Evolutionary conservation across 37 sponge, comb jelly and placozoan species (phyloP).

Genomic region (Cladorhizidae sp.): DNA sequence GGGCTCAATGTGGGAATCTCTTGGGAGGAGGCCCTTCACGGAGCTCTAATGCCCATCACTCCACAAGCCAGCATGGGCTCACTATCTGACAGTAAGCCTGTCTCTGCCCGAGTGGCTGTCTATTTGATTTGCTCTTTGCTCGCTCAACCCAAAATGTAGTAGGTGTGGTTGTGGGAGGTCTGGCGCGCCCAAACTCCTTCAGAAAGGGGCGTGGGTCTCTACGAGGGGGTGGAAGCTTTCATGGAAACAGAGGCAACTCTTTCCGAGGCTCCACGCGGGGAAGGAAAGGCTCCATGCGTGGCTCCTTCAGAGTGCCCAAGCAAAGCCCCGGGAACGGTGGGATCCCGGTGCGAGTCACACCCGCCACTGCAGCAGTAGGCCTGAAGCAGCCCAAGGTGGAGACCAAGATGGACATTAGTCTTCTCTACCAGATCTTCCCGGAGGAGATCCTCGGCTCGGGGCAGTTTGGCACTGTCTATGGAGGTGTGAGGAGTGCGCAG

Average conservation of each 20-base stretch:
- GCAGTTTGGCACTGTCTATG: constrained; percentile 98
- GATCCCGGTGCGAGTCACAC: background rate
- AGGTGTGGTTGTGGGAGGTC: constrained; percentile 14
- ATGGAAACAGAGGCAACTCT: constrained; percentile 42
- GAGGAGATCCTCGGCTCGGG: constrained; percentile 97
- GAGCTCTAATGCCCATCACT: constrained; percentile 89
- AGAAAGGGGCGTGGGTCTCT: constrained; percentile 36
- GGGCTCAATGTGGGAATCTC: constrained; percentile 70
- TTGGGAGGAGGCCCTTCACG: constrained; percentile 90
- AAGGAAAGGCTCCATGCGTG: constrained; percentile 59
- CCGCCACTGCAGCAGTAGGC: background rate
- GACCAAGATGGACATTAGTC: constrained; percentile 86
- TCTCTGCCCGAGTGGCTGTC: background rate
- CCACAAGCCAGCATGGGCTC: constrained; percentile 81
- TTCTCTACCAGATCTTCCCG: constrained; percentile 91
- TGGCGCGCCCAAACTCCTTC: constrained; percentile 42
- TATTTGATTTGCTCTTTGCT: background rate
- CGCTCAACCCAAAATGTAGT: constrained; percentile 11
- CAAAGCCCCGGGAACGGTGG: constrained; percentile 28
- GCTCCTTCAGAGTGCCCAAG: constrained; percentile 85
- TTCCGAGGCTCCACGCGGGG: constrained; percentile 44
- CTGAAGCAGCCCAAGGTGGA: constrained; percentile 67
- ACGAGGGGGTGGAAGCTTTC: constrained; percentile 68
- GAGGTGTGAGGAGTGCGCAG: too few relatives aligned
- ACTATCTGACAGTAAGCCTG: constrained; percentile 64